Conservation (phyloP, 2,888 invertebrate genomes). For the Tholera decimalis region DNA sequence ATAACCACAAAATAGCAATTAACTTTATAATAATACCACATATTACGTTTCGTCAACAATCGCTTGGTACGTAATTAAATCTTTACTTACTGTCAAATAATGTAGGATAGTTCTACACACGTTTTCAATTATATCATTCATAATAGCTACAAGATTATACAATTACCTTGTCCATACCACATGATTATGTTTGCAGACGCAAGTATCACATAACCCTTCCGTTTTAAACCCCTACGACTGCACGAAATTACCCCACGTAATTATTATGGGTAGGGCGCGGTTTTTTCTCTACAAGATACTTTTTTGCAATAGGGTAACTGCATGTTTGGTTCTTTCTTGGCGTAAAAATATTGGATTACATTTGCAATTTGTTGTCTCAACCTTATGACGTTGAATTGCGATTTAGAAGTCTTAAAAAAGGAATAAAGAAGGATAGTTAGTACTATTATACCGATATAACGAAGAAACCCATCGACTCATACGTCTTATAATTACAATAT, state of each 20-base stretch:
- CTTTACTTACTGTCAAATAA: not conserved
- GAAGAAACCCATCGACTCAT: conserved; percentile 15
- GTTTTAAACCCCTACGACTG: conserved; percentile 79
- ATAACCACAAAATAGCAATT: not conserved
- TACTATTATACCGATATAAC: not conserved
- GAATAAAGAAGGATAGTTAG: not conserved
- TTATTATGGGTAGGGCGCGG: conserved; percentile 80
- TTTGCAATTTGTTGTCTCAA: conserved; percentile 25
- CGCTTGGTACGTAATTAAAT: conserved; percentile 1
- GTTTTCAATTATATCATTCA: conserved; percentile 30
- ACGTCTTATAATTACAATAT: conserved; percentile 47
- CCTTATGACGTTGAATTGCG: not conserved
- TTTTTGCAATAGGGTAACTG: conserved; percentile 73
- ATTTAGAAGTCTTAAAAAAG: conserved; percentile 10
- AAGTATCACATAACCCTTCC: conserved; percentile 77
- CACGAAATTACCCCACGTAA: conserved; percentile 83
- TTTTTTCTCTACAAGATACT: conserved; percentile 78
- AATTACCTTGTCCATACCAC: conserved; percentile 39
- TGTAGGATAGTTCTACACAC: not conserved
- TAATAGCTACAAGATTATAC: conserved; percentile 30
- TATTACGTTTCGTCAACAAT: not conserved
- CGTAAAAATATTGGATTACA: conserved; percentile 64
- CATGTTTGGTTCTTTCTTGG: conserved; percentile 60
- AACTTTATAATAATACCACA: not conserved
- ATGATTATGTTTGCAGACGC: conserved; percentile 45